Conservation (phyloP, 2,113 vertebrate genomes). For the Menura novaehollandiae region DNA sequence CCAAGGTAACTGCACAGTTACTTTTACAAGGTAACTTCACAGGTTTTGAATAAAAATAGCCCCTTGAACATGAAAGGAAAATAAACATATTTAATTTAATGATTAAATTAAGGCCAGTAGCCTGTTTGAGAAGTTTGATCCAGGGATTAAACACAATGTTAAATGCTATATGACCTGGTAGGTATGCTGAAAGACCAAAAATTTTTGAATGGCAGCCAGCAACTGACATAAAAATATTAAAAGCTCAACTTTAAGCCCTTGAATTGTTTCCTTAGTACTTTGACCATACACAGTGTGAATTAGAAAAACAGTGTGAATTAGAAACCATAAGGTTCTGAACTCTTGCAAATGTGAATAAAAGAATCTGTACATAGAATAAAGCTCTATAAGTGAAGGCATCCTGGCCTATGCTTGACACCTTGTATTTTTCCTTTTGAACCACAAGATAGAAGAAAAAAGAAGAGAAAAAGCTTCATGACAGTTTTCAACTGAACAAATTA, state of each 20-base stretch:
- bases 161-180: not conserved
- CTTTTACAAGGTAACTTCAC: not conserved
- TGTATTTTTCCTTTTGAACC: not conserved
- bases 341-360: not conserved
- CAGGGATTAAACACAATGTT: not conserved
- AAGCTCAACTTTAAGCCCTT: not conserved
- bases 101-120: not conserved
- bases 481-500: not conserved
- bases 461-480: not conserved
- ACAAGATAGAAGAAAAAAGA: not conserved
- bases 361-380: not conserved
- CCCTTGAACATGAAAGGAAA: not conserved
- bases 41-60: not conserved
- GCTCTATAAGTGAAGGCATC: not conserved
- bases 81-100: not conserved
- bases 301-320: not conserved
- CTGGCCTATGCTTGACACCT: not conserved
- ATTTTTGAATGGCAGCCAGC: not conserved
- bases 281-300: not conserved
- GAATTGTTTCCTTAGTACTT: not conserved
- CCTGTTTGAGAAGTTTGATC: not conserved
- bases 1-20: rapidly evolving
- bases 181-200: not conserved
- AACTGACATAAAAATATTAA: not conserved
- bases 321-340: not conserved